Evolutionary conservation across 2,797 vertebrate genomes (phyloP), one percentile per base, ranked within the genome.

Genomic region (Halcyon chelicuti): DNA sequence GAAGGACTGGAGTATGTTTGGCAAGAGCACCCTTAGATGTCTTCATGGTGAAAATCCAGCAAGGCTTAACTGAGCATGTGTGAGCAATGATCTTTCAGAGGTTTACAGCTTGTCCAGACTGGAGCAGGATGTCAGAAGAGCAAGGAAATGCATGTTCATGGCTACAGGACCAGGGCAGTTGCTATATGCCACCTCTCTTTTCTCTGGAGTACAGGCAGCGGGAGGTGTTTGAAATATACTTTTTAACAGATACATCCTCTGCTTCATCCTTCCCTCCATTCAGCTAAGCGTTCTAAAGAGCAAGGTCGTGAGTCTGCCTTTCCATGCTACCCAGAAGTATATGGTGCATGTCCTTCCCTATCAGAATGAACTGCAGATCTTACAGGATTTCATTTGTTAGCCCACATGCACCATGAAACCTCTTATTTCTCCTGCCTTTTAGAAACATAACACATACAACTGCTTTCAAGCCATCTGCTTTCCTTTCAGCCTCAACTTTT

Each of bases 21-120:
- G 92, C 93, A 95, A 75, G 73, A 83, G 58, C 58, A 66, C 78
- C 82, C 42, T 81, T 68, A 58, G 58, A 72, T 9, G 2, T 70
- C 86, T 78, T 83, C 74, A 46, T 76, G 62, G 85, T 94, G 91
- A 84, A 90, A 94, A 95, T 88, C 86, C 93, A 94, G 13, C 62
- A 66, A 66, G 73, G 51, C 88, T 96, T 90, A 95, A 68, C 66
- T 47, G 55, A 90, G n/a, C 63, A 19, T 51, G 14, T 87, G 93
- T 81, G 77, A 96, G 76, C 1, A 2, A 73, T 75, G 90, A 92
- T 73, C 73, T 93, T 75, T 75, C 49, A 37, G 49, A 86, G 68
- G 46, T 88, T 87, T 89, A 42, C 54, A 94, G 70, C 73, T 90
- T 10, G 0, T 40, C 66, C 70, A 68, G 73, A 35, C 28, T 60